Percentiles rank a stretch among this genome's conserved stretches.
Conservation (phyloP, 2,797 vertebrate genomes). For the Hafferia zeledoni region DNA sequence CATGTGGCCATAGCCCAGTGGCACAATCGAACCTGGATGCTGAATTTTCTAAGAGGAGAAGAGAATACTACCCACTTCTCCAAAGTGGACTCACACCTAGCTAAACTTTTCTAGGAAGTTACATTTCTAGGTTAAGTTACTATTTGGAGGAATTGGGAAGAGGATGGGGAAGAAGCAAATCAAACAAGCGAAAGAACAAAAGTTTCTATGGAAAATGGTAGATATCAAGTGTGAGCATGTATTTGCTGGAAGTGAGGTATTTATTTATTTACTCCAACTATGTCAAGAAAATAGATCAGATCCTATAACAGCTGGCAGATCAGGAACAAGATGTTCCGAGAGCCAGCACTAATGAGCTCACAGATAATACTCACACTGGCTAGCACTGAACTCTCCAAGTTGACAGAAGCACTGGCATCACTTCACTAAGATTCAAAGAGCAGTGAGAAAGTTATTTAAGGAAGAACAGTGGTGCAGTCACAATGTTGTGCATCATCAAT, state of each 20-base stretch:
- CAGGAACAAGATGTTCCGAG: slow-evolving; percentile 18
- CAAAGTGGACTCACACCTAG: not conserved
- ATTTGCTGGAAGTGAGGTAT: not conserved
- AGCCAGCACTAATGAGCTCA: slow-evolving; percentile 14
- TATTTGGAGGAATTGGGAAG: not conserved
- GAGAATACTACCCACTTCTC: not conserved
- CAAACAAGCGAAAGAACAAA: not conserved
- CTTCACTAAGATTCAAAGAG: not conserved
- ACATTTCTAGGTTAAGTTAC: not conserved
- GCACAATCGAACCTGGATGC: not conserved
- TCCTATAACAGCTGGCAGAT: not conserved
- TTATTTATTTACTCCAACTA: slow-evolving; percentile 23
- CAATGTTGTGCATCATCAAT: not conserved
- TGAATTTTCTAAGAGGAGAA: not conserved
- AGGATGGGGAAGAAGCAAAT: not conserved
- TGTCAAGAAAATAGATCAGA: slow-evolving; percentile 9
- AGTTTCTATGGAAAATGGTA: not conserved
- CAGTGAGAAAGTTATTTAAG: slow-evolving; percentile 1
- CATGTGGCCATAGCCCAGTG: not conserved
- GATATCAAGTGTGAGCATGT: not conserved
- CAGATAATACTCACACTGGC: not conserved
- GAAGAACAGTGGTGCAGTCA: not conserved
- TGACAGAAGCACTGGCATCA: not conserved
- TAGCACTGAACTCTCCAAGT: not conserved
- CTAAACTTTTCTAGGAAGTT: not conserved